These are phyloP conservation scores for Urocynchramus pylzowi DNA, from an alignment of 2,113 vertebrate species.

Conservation along the genomic window DNA sequence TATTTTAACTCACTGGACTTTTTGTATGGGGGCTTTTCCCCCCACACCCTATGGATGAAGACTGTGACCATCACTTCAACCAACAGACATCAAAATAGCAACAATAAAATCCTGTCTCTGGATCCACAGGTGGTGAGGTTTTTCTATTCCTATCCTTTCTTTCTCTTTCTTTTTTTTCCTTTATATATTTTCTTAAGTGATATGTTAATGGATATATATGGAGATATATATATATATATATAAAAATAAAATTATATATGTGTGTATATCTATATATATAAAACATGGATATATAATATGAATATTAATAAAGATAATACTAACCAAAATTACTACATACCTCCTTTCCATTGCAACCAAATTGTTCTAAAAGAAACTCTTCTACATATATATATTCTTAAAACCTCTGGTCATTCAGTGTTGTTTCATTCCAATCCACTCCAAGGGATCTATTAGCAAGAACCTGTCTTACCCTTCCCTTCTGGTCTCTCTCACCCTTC, in stretches of 20 bases:
- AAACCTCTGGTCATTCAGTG: not conserved
- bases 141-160: not conserved
- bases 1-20: not conserved
- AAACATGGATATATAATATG: not conserved
- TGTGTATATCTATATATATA: too few species aligned
- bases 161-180: not conserved
- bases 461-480: not conserved
- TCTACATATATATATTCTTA: not conserved
- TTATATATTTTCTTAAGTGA: not conserved
- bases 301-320: not conserved
- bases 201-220: not conserved
- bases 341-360: not conserved
- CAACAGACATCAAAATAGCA: not conserved
- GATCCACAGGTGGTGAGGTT: not conserved
- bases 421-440: not conserved
- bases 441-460: not conserved
- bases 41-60: not conserved
- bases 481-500: not conserved
- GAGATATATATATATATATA: not conserved
- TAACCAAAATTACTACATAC: not conserved
- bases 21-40: not conserved
- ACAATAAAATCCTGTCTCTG: not conserved
- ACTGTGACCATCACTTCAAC: not conserved
- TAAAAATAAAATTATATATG: too few species aligned
- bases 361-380: not conserved